Evolutionary conservation across 2,113 vertebrate genomes (phyloP), one percentile per base, ranked within the genome.

Genomic region (Pomatostomus ruficeps): DNA sequence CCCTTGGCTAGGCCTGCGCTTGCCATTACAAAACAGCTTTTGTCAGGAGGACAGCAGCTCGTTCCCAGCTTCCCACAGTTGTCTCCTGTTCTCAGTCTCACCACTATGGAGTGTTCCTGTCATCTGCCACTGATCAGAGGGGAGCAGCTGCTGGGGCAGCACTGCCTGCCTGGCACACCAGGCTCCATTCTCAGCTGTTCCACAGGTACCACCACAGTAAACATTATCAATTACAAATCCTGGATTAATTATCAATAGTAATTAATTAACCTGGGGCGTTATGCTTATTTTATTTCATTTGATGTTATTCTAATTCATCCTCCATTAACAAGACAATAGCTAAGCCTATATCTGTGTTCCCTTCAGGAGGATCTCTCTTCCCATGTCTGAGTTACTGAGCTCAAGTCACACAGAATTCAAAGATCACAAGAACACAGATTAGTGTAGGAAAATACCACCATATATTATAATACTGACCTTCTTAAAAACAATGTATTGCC

Each of bases 401-500:
- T 88, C n/a, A 75, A 85, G 29, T 35, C 49, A 62, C 9, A 20
- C 51, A 57, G 40, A 91, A 92, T 61, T 93, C 91, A 86, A 74
- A 95, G 76, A 88, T 29, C 76, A 67, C 35, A 88, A 89, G 59
- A 71, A 95, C 88, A 51, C 72, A 84, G 74, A 76, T 72, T 57
- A 93, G 48, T n/a, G 33, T 33, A 79, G 62, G 81, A 95, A 93
- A 96, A 94, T 29, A 82, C 10, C 57, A 89, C 45, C 36, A 22
- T 65, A 59, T 55, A 78, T 88, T 81, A 33, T 35, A 84, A 38
- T 31, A 54, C 35, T 76, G 78, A 93, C 91, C 81, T 92, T 93
- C 90, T 89, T 95, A 61, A 59, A 86, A 93, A 79, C 58, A 85
- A 14, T 88, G 73, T 71, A 88, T 80, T 90, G 61, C 81, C 70